phyloP scores from a whole-genome alignment of 2,888 invertebrate genomes.

The Pyrrhia umbra region DNA sequence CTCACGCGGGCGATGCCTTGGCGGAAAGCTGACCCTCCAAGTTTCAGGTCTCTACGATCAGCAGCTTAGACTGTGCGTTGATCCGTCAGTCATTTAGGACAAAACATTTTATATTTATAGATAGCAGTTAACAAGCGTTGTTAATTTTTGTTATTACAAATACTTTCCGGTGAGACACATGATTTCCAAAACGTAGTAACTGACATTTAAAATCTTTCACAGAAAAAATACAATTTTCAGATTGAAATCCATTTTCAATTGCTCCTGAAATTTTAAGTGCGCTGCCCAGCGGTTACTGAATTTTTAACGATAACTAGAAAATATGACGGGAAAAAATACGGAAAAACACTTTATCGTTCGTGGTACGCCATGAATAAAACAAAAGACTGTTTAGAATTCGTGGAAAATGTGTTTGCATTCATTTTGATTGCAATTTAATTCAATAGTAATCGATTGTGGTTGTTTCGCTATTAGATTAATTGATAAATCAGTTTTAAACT shows the following conservation, averaged over 20 bases:
- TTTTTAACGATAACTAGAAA: constrained; percentile 23
- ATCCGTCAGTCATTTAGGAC: no score
- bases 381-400: constrained; percentile 12
- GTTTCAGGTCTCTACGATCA: no score
- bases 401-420: constrained; percentile 21
- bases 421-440: not conserved
- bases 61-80: no score
- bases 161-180: no score
- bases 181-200: no score
- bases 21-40: no score
- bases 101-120: no score
- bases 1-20: no score
- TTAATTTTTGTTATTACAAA: no score
- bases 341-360: constrained; percentile 10
- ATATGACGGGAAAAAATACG: not conserved
- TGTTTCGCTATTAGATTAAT: not conserved
- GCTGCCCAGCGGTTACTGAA: constrained; percentile 18
- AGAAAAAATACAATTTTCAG: no score
- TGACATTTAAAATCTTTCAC: no score
- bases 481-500: constrained; percentile 4
- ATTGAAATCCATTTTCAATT: not conserved
- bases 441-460: not conserved
- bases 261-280: not conserved
- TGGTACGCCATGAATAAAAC: constrained; percentile 33
- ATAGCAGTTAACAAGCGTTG: no score